phyloP scores from a whole-genome alignment of 2,113 vertebrate genomes.

The Diadophis punctatus region DNA sequence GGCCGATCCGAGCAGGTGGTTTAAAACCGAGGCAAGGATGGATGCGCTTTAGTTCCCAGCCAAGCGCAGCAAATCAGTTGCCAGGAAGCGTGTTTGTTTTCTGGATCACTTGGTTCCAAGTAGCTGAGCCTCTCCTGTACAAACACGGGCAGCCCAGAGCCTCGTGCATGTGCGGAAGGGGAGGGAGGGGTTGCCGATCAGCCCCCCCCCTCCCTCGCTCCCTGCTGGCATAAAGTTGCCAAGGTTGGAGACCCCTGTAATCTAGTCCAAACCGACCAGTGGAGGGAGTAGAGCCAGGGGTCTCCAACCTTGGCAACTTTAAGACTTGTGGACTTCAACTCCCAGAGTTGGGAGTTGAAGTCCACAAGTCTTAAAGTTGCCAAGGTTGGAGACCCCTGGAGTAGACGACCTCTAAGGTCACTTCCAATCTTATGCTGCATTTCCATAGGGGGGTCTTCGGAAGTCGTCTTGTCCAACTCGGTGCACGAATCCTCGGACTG shows the following conservation, averaged over 20 bases:
- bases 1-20: neutral
- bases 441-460: neutral
- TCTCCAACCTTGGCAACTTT: too few species aligned
- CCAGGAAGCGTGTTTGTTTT: neutral
- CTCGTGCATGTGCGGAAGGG: neutral
- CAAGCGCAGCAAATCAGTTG: neutral
- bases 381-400: too few species aligned
- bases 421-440: neutral
- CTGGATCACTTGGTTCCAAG: neutral
- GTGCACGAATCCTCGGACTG: neutral
- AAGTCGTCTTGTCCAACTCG: neutral
- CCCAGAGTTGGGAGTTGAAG: too few species aligned
- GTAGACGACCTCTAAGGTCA: neutral
- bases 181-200: neutral
- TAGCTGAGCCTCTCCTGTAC: neutral
- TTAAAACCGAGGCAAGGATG: neutral
- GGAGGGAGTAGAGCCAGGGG: too few species aligned
- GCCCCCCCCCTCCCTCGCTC: neutral
- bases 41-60: neutral
- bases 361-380: too few species aligned
- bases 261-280: too few species aligned
- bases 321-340: too few species aligned
- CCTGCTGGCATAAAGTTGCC: too few species aligned
- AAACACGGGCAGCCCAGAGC: neutral
- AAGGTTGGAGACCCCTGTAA: too few species aligned